phyloP scores from a whole-genome alignment of 2,797 vertebrate genomes.

The Mormyrus hasselquistii region DNA sequence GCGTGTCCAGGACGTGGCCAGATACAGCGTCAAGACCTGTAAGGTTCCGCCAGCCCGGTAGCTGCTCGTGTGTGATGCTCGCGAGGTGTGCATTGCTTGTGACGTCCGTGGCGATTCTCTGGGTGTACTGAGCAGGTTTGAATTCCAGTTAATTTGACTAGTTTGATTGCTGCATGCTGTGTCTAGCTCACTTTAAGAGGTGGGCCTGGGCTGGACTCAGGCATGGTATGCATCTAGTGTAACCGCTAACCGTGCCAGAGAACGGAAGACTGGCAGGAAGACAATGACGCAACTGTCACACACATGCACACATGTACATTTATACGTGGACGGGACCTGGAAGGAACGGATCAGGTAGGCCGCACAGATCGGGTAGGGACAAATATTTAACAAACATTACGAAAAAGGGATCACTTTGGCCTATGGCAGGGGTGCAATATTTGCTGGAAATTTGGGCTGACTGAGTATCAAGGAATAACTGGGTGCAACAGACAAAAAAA shows the following conservation, averaged over 20 bases:
- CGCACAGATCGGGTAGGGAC: neutral
- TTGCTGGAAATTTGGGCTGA: neutral
- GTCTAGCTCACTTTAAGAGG: neutral
- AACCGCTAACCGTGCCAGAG: neutral
- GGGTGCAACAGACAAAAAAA: neutral
- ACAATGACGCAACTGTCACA: neutral
- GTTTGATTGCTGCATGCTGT: neutral
- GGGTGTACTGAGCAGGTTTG: neutral
- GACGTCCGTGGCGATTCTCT: neutral
- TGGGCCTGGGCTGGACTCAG: neutral
- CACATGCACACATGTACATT: neutral
- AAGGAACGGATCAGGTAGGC: neutral
- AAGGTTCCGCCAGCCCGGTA: constrained; percentile 27
- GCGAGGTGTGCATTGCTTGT: neutral
- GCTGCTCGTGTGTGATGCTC: neutral
- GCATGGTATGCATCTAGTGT: neutral
- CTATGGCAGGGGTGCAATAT: neutral
- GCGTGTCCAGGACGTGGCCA: constrained; percentile 68
- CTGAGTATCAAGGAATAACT: neutral
- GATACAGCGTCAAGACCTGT: constrained; percentile 80
- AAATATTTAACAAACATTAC: neutral
- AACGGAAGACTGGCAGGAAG: neutral
- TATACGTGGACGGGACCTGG: neutral
- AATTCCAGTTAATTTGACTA: neutral
- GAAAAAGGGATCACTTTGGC: neutral